phyloP scores from a whole-genome alignment of 2,888 invertebrate genomes.

The Leistus spinibarbis region DNA sequence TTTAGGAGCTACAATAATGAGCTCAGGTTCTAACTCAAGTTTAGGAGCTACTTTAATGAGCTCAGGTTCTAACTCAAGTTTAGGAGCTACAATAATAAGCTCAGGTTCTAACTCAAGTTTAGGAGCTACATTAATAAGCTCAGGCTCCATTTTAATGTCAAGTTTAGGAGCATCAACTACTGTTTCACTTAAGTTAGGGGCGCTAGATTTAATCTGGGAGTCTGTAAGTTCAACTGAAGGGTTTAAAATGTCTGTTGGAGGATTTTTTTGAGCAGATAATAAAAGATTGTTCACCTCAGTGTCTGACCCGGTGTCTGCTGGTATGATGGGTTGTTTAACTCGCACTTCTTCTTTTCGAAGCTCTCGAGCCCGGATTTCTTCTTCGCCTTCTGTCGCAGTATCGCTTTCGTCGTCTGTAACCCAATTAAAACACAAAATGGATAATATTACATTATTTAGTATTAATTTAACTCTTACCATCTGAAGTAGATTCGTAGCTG shows the following conservation, averaged over 20 bases:
- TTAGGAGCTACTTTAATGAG: too few relatives aligned
- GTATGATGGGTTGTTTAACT: conserved; percentile 65
- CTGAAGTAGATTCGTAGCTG: conserved; percentile 50
- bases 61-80: too few relatives aligned
- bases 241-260: conserved; percentile 28
- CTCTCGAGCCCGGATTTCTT: conserved; percentile 70
- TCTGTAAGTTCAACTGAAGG: not conserved
- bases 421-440: not conserved
- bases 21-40: too few relatives aligned
- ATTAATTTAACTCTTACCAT: conserved; percentile 53
- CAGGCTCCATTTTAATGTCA: too few relatives aligned
- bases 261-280: not conserved
- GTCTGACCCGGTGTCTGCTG: conserved; percentile 70
- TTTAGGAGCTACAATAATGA: too few relatives aligned
- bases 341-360: conserved; percentile 71
- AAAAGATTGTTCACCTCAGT: conserved; percentile 69
- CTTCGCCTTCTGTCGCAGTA: conserved; percentile 76
- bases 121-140: too few relatives aligned
- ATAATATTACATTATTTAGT: not conserved
- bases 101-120: too few relatives aligned
- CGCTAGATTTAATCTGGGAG: not conserved
- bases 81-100: too few relatives aligned
- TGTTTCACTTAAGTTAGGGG: not conserved
- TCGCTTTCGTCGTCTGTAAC: conserved; percentile 68
- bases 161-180: too few relatives aligned